Conservation (phyloP, 1,140 invertebrate genomes). For the Monomorium pharaonis region DNA sequence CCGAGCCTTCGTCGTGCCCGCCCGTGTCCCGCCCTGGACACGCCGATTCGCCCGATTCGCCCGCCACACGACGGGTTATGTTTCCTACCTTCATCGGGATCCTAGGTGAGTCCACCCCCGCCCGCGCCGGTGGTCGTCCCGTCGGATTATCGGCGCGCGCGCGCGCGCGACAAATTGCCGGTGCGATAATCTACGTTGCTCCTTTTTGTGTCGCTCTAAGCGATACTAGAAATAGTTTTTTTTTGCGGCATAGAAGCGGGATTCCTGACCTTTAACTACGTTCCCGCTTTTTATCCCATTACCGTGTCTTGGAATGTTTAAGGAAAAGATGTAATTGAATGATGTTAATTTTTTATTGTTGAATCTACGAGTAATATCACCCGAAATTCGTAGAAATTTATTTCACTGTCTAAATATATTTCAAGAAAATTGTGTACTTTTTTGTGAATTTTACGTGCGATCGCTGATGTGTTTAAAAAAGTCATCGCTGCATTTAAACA, state of each 20-base stretch:
- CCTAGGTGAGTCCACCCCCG: conserved; percentile 87
- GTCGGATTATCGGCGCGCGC: too few species aligned
- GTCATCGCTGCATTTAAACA: neutral
- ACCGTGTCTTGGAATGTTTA: neutral
- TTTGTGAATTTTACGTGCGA: neutral
- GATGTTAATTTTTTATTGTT: neutral
- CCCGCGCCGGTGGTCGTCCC: neutral
- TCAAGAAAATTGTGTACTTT: neutral
- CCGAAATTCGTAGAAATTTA: neutral
- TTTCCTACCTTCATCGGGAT: conserved; percentile 90
- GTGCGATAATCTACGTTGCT: neutral
- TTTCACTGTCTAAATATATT: neutral
- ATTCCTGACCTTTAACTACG: neutral
- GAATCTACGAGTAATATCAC: neutral
- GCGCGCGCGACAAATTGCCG: neutral
- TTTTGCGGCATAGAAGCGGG: neutral
- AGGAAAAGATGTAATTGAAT: neutral
- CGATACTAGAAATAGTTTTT: neutral
- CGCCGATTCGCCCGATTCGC: conserved; percentile 70
- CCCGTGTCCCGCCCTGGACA: conserved; percentile 64
- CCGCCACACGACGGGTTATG: conserved; percentile 87
- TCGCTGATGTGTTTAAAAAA: neutral
- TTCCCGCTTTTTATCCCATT: neutral
- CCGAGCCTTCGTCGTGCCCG: neutral
- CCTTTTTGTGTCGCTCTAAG: neutral